phyloP scores from a whole-genome alignment of 2,888 invertebrate genomes.

The Epistrophella euchroma region DNA sequence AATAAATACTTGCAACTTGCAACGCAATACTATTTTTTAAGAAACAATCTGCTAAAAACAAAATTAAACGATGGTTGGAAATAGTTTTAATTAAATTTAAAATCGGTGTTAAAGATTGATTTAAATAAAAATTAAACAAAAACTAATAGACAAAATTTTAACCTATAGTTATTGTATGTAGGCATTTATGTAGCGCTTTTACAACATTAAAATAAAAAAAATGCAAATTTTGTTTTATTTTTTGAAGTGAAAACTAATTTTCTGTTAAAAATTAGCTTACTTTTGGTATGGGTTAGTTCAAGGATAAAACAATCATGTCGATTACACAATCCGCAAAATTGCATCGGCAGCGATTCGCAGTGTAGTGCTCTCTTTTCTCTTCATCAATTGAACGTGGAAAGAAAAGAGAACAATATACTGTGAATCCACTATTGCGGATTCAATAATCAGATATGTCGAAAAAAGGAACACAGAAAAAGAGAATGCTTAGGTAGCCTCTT shows the following conservation, averaged over 20 bases:
- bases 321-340: too few species aligned
- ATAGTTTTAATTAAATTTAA: slow-evolving; percentile 46
- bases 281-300: too few species aligned
- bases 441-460: too few species aligned
- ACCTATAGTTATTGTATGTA: slow-evolving; percentile 69
- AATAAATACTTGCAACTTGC: slow-evolving; percentile 45
- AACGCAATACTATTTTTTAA: slow-evolving; percentile 71
- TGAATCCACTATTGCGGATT: too few species aligned
- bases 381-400: too few species aligned
- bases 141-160: slow-evolving; percentile 59
- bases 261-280: not conserved
- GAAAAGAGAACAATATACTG: too few species aligned
- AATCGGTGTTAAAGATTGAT: slow-evolving; percentile 60
- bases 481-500: too few species aligned
- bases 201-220: slow-evolving; percentile 67
- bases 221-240: slow-evolving; percentile 35
- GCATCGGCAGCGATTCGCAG: too few species aligned
- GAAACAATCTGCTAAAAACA: slow-evolving; percentile 26
- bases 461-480: too few species aligned
- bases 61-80: slow-evolving; percentile 58
- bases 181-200: slow-evolving; percentile 74
- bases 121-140: slow-evolving; percentile 17
- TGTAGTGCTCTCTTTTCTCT: too few species aligned
- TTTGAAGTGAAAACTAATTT: not conserved
- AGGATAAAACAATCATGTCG: too few species aligned